Conservation (phyloP, 1,140 invertebrate genomes). For the Drosophila insularis region DNA sequence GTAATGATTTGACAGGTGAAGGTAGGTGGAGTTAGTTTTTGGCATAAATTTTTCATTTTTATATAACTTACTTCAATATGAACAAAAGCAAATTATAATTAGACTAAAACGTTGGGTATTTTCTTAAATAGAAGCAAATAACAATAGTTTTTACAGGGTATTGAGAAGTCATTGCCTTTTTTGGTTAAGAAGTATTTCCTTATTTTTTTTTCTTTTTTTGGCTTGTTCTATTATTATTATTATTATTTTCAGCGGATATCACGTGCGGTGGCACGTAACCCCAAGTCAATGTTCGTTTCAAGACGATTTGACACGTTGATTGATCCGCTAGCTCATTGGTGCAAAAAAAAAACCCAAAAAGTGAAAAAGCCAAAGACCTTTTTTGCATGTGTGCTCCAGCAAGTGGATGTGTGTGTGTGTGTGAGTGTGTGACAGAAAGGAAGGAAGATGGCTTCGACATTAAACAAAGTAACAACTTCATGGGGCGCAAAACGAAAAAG, state of each 20-base stretch:
- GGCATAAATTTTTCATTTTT: too few species aligned
- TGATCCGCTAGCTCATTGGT: constrained; percentile 26
- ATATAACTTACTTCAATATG: too few species aligned
- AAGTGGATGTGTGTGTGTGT: constrained; percentile 4
- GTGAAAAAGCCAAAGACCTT: constrained; percentile 18
- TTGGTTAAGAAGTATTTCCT: neutral
- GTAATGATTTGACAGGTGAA: too few species aligned
- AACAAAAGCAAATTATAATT: too few species aligned
- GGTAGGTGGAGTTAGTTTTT: too few species aligned
- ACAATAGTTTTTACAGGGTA: neutral
- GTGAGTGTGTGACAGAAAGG: neutral
- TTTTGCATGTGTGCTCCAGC: constrained; percentile 12
- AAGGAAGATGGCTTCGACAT: constrained; percentile 54
- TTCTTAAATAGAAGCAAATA: too few species aligned
- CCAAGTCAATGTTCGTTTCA: constrained; percentile 20
- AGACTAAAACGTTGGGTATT: too few species aligned
- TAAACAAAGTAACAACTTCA: constrained; percentile 72
- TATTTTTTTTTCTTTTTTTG: constrained; percentile 6
- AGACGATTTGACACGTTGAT: constrained; percentile 33
- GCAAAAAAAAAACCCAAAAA: constrained; percentile 17
- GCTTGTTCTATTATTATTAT: constrained; percentile 47
- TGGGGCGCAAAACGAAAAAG: constrained; percentile 22
- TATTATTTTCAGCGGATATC: constrained; percentile 29
- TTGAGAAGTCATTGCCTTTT: neutral
- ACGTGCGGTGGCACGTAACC: constrained; percentile 23